Percentiles rank a stretch among this genome's conserved stretches.
phyloP scores from a whole-genome alignment of 2,113 vertebrate species.

The Spizaetus ornatus region DNA sequence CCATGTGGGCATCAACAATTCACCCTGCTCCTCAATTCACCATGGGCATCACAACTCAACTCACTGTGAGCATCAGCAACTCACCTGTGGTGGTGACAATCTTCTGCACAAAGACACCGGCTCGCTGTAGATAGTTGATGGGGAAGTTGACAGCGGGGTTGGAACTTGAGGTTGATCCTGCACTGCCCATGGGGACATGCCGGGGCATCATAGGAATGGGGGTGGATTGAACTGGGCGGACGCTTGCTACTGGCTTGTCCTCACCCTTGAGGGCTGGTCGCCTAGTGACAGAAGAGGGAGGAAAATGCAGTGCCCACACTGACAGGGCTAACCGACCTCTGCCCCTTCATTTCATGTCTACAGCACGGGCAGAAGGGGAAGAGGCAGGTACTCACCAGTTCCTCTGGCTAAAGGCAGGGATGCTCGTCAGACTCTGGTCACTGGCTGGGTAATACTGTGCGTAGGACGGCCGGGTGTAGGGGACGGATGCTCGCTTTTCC shows the following conservation, averaged over 20 bases:
- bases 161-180: conserved; percentile 78
- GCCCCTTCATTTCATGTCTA: background rate
- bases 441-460: conserved; percentile 95
- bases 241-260: conserved; percentile 94
- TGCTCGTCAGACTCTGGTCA: conserved; percentile 89
- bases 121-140: conserved; percentile 94
- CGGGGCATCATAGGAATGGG: conserved; percentile 99
- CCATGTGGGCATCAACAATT: background rate
- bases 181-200: conserved; percentile 80
- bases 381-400: conserved; percentile 83
- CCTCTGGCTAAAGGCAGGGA: conserved; percentile 94
- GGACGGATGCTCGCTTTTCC: conserved; percentile 94
- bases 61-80: background rate
- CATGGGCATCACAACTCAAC: background rate
- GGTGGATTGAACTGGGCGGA: conserved; percentile 95
- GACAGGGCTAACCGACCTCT: background rate
- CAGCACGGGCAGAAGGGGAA: background rate
- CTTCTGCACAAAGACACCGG: conserved; percentile 94
- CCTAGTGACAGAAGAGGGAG: conserved; percentile 72
- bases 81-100: conserved; percentile 95
- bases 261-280: conserved; percentile 85
- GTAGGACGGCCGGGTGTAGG: conserved; percentile 93
- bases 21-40: conserved; percentile 54
- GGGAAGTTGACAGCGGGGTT: conserved; percentile 86
- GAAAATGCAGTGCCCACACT: background rate